Evolutionary conservation across 1,140 invertebrate genomes (phyloP), one percentile per base, ranked within the genome.

Genomic region (Bombus consobrinus): DNA sequence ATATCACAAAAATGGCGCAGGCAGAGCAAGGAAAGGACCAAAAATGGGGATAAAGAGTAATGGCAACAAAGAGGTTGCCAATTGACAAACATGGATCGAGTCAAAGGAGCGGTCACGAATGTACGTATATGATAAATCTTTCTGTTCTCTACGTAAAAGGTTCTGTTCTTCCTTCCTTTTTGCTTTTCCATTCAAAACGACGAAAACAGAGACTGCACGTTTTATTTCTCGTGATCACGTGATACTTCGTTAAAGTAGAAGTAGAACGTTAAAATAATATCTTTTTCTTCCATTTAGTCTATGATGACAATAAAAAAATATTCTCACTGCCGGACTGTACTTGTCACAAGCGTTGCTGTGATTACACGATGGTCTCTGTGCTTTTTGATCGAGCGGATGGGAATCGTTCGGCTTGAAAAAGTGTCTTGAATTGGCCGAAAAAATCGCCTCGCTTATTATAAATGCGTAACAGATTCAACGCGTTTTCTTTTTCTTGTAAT

Each of bases 1-100:
- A 94, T 94, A 94, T 94, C 94, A 94, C 94, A 94, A 94, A 94
- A 94, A 93, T 93, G 87, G 91, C 90, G 90, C 91, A 92, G 93
- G 91, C 93, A 94, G 93, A 69, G 91, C 86, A 90, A 89, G 92
- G 92, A 94, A 93, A 90, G 92, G 90, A 92, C 93, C 88, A 92
- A 87, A 92, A 59, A 85, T 92, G 83, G 90, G 91, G 90, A 93
- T 92, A 89, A 83, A 92, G 62, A 83, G 74, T 88, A 77, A 89
- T 89, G 90, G 86, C 86, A 90, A 93, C 89, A 83, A 73, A 39
- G 68, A 59, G 68, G 86, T 92, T 87, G 87, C 89, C 90, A 88
- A 92, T 92, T 92, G 91, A 93, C 85, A 87, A 92, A 86, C 85
- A 53, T 94, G 90, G 91, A 91, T 94, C 79, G 87, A 93, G 86